phyloP scores from a whole-genome alignment of 2,797 vertebrate genomes.

The Linurgus olivaceus region DNA sequence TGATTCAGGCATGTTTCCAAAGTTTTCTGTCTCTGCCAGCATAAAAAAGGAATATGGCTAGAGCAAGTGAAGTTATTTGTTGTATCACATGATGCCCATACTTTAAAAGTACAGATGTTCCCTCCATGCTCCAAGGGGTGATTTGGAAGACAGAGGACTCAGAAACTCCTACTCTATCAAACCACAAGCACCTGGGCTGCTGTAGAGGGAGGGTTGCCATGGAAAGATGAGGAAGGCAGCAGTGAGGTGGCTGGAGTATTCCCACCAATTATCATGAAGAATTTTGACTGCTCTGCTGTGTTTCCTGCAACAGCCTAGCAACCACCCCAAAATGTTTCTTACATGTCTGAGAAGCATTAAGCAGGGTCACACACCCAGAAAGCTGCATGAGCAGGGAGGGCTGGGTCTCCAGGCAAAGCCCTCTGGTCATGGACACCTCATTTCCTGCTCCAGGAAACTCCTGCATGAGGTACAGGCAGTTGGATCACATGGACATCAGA shows the following conservation, averaged over 20 bases:
- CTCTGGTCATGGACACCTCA: neutral
- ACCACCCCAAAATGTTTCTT: conserved; percentile 8
- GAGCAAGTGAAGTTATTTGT: neutral
- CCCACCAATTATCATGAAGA: conserved; percentile 33
- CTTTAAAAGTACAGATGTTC: conserved; percentile 48
- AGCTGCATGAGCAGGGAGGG: accelerated
- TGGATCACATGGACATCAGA: neutral
- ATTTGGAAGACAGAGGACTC: conserved; percentile 37
- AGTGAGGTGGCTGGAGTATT: conserved; percentile 10
- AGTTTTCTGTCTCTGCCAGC: neutral
- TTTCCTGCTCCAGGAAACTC: neutral
- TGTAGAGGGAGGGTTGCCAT: conserved; percentile 31
- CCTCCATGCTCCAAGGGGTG: neutral
- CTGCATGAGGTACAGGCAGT: neutral
- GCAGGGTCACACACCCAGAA: neutral
- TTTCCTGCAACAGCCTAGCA: conserved; percentile 45
- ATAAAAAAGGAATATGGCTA: neutral
- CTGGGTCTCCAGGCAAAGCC: neutral
- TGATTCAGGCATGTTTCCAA: neutral
- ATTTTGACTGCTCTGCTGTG: conserved; percentile 41
- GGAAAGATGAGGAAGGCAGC: conserved; percentile 38
- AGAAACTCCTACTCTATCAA: neutral
- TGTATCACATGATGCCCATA: neutral
- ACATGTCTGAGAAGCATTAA: neutral
- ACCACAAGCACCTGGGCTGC: conserved; percentile 27